A percentile compares a stretch with the other conserved stretches of the same genome.
phyloP scores from a whole-genome alignment of 2,797 vertebrate genomes.

The Podarcis lilfordi region DNA sequence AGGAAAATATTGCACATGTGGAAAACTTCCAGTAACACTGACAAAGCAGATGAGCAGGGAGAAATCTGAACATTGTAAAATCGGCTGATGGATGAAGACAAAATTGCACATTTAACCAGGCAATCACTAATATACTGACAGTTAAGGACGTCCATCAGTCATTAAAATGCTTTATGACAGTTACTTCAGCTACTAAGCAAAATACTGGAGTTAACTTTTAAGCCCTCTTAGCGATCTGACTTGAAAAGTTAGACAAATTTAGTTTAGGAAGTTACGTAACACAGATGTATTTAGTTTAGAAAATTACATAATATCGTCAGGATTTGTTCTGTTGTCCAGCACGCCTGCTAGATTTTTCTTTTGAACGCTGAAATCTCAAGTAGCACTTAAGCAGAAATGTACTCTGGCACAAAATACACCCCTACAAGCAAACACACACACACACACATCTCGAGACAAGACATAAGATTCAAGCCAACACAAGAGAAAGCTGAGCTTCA shows the following conservation, averaged over 20 bases:
- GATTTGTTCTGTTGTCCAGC: too few species aligned
- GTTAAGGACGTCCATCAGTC: not conserved
- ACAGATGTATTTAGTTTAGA: not conserved
- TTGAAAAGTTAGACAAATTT: slow-evolving; percentile 5
- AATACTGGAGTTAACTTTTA: not conserved
- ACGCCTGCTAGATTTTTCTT: not conserved
- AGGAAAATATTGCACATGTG: slow-evolving; percentile 13
- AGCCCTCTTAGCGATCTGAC: not conserved
- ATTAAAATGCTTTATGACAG: not conserved
- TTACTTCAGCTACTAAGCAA: not conserved
- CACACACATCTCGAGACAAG: not conserved
- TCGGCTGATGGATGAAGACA: not conserved
- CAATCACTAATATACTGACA: not conserved
- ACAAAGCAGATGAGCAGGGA: not conserved
- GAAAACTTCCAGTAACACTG: not conserved
- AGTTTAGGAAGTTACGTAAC: not conserved
- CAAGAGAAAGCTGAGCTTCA: not conserved
- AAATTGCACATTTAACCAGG: not conserved
- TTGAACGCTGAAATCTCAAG: not conserved
- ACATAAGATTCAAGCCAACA: not conserved
- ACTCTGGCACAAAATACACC: not conserved
- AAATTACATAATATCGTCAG: not conserved
- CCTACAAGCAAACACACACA: too few species aligned
- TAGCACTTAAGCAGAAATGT: not conserved
- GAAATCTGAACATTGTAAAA: not conserved